These are phyloP conservation scores for Ibidorhyncha struthersii DNA, from an alignment of 2,113 vertebrate genomes.

Conservation along the genomic window DNA sequence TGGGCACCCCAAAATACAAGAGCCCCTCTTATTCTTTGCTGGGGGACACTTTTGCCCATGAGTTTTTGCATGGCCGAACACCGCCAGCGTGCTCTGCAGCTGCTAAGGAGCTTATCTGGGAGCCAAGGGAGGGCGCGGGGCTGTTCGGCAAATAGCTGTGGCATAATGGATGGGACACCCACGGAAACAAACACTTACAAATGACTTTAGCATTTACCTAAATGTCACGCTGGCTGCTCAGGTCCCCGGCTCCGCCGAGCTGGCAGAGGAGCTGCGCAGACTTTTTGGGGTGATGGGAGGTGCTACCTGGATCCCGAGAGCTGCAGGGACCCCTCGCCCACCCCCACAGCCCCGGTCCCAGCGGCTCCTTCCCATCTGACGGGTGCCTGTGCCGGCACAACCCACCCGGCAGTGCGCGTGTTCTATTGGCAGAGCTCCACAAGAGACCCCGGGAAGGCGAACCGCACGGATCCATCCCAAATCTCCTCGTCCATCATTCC, in stretches of 20 bases:
- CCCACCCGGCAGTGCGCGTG: fast-evolving
- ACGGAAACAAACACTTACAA: not conserved
- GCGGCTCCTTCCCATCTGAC: fast-evolving
- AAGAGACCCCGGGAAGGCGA: not conserved
- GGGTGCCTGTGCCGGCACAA: fast-evolving
- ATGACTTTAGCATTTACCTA: not conserved
- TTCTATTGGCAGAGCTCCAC: fast-evolving
- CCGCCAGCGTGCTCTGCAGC: fast-evolving
- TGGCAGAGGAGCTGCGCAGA: not conserved
- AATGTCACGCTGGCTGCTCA: not conserved
- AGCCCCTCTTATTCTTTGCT: not conserved
- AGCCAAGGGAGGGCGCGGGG: not conserved
- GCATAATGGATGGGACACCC: not conserved
- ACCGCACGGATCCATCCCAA: fast-evolving
- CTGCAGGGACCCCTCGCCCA: fast-evolving
- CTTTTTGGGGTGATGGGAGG: not conserved
- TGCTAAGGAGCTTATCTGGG: not conserved
- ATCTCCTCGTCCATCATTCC: not conserved
- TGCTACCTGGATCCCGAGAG: too few species aligned
- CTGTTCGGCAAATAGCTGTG: not conserved
- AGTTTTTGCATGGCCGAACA: not conserved
- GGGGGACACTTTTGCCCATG: not conserved
- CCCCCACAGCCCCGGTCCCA: fast-evolving
- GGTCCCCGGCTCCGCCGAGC: fast-evolving
- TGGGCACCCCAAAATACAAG: not conserved